These are phyloP conservation scores for Cotesia glomerata DNA, from an alignment of 1,140 invertebrate species.

Conservation along the genomic window DNA sequence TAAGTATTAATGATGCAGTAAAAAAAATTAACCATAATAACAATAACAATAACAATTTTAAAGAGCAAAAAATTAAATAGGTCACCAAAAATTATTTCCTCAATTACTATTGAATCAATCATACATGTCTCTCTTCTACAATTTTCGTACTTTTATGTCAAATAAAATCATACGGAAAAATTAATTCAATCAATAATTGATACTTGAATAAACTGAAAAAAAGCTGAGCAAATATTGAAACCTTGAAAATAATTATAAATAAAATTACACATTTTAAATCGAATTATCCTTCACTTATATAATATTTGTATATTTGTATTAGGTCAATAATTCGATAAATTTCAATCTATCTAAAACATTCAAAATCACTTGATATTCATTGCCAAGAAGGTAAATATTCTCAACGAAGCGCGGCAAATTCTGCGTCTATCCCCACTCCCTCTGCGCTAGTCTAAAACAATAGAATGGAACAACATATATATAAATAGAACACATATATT, in stretches of 20 bases:
- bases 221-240: no score
- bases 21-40: neutral
- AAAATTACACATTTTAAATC: no score
- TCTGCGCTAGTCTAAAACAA: neutral
- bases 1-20: neutral
- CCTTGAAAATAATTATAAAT: no score
- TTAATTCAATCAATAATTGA: neutral
- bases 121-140: neutral
- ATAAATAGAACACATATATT: no score
- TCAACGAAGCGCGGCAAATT: neutral
- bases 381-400: conserved; percentile 3
- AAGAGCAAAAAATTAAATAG: neutral
- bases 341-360: neutral
- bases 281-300: no score
- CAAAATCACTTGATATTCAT: neutral
- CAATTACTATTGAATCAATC: no score
- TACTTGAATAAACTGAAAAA: neutral
- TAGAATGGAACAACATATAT: neutral
- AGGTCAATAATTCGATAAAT: neutral
- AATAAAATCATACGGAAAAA: neutral
- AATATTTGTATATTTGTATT: no score
- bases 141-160: neutral
- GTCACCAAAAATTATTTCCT: no score
- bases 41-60: neutral
- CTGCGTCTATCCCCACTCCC: neutral